phyloP scores from a whole-genome alignment of 2,888 invertebrate genomes.

The Baccha elongata region DNA sequence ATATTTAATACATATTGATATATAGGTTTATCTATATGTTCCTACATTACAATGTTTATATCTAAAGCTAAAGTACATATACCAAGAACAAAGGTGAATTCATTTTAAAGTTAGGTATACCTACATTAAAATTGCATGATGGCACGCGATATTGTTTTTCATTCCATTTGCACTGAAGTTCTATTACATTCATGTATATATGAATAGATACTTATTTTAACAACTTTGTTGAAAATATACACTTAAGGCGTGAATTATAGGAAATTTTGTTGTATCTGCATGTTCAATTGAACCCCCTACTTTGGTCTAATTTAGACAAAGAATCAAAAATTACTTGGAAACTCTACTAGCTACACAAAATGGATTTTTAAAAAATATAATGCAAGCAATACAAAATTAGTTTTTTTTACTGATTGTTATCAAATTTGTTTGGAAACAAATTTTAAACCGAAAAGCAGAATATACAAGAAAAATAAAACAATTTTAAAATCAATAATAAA shows the following conservation, averaged over 20 bases:
- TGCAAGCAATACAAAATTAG: no score
- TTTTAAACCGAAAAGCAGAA: no score
- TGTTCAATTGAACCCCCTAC: slow-evolving; percentile 57
- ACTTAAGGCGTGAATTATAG: slow-evolving; percentile 65
- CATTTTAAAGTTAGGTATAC: slow-evolving; percentile 36
- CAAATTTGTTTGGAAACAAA: no score
- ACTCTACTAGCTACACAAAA: neutral
- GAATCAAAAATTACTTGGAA: slow-evolving; percentile 20
- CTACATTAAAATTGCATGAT: slow-evolving; percentile 82
- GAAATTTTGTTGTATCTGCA: slow-evolving; percentile 58
- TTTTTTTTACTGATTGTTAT: no score
- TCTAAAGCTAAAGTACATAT: neutral
- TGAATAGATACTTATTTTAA: slow-evolving; percentile 1
- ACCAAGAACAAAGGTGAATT: slow-evolving; percentile 45
- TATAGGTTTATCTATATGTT: neutral
- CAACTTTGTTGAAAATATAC: slow-evolving; percentile 51
- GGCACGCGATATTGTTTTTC: slow-evolving; percentile 78
- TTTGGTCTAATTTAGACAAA: slow-evolving; percentile 54
- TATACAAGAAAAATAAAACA: no score
- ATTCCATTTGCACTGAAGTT: slow-evolving; percentile 46
- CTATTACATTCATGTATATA: neutral
- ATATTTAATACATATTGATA: no score
- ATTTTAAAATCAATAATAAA: no score
- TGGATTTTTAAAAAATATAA: no score
- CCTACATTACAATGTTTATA: neutral